Base-by-base conservation (phyloP, 1,140 invertebrate genomes). In the Aphelenchoides fujianensis region DNA sequence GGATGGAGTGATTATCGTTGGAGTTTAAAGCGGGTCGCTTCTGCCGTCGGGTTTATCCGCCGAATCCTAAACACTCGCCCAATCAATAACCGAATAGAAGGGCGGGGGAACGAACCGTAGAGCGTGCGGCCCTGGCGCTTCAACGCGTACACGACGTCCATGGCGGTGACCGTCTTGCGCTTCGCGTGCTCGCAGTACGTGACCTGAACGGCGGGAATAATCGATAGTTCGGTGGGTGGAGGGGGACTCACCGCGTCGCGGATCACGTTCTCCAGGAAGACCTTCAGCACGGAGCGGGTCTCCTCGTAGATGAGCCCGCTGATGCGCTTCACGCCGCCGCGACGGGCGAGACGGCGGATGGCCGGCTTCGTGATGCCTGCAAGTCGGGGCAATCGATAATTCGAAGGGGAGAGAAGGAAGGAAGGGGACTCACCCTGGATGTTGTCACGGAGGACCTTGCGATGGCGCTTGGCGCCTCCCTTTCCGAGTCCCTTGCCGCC, bases 161-260 rank as follows among this genome's bases (percentile, higher is more conserved):
- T 77, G 66, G 91, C 91, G 5, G 91, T 92, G 35, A 89, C 88
- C 27, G 91, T 92, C 86, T 92, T 92, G 73, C 91, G 86, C 86
- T 91, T 91, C 74, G 90, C 90, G 84, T 91, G 90, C 83, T 90
- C 90, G 16, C 90, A 91, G 86, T 92, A 92, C n/a, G 90, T 91
- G 59, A 92, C n/a, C n/a, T n/a, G n/a, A n/a, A n/a, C n/a, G n/a
- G n/a, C n/a, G n/a, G n/a, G n/a, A n/a, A n/a, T n/a, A n/a, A n/a
- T n/a, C n/a, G n/a, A n/a, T n/a, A n/a, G n/a, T n/a, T n/a, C n/a
- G n/a, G n/a, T n/a, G n/a, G n/a, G n/a, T n/a, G n/a, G n/a, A n/a
- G n/a, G n/a, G n/a, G n/a, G n/a, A n/a, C n/a, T n/a, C n/a, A n/a
- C 90, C 7, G 90, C 90, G 85, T 92, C 91, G 68, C 90, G 87